Percentiles rank a stretch among this genome's conserved stretches.
These are phyloP conservation scores for Danio albolineatus DNA, from an alignment of 2,797 vertebrate species.

Conservation along the genomic window DNA sequence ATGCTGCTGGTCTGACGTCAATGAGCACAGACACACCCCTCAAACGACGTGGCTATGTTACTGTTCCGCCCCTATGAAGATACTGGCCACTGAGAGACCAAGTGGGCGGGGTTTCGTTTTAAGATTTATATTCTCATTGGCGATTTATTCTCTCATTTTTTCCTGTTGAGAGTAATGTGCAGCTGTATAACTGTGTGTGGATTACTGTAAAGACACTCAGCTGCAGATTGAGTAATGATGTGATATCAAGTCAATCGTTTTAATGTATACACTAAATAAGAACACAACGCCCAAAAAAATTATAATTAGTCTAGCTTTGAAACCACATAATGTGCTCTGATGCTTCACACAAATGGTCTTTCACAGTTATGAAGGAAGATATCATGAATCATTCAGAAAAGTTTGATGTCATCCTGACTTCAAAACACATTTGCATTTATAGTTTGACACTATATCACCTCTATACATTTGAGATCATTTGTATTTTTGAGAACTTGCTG, in stretches of 20 bases:
- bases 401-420: too few species aligned
- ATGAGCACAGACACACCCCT: background rate
- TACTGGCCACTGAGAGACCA: background rate
- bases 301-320: background rate
- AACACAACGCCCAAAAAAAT: background rate
- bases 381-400: background rate
- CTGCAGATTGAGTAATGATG: background rate
- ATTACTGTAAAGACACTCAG: background rate
- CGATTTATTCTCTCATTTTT: conserved; percentile 16
- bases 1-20: background rate
- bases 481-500: background rate
- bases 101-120: conserved; percentile 11
- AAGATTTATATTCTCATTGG: background rate
- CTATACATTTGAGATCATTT: background rate
- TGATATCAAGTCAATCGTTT: background rate
- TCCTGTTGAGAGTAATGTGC: conserved; percentile 2
- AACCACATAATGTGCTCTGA: background rate
- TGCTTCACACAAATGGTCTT: background rate
- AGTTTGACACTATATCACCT: background rate
- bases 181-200: background rate
- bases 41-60: conserved; percentile 5
- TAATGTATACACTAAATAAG: background rate
- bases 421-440: background rate
- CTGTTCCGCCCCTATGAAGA: background rate
- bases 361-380: background rate